A percentile compares a stretch with the other conserved stretches of the same genome.
Conservation (phyloP, 2,113 vertebrate genomes). For the Synchiropus splendidus region DNA sequence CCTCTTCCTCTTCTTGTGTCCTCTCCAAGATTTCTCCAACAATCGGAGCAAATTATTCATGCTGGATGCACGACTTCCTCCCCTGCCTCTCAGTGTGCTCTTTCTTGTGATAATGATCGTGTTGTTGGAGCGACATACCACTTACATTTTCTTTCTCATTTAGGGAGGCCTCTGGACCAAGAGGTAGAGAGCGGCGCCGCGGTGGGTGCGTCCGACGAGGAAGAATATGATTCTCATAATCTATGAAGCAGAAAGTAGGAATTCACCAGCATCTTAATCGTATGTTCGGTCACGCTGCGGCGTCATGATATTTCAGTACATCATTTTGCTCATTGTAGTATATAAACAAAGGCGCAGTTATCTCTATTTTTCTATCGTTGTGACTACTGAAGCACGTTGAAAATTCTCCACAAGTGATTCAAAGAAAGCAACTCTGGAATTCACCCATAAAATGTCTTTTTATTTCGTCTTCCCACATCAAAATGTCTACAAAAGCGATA, state of each 20-base stretch:
- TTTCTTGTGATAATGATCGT: conserved; percentile 63
- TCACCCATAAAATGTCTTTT: conserved; percentile 78
- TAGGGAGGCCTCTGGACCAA: conserved; percentile 68
- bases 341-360: too few relatives aligned
- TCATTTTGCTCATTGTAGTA: too few relatives aligned
- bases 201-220: conserved; percentile 36
- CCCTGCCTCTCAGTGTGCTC: conserved; percentile 55
- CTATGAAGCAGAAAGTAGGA: too few relatives aligned
- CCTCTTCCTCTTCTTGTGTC: conserved; percentile 59
- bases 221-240: conserved; percentile 20
- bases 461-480: conserved; percentile 79
- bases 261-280: too few relatives aligned
- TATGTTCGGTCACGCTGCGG: too few relatives aligned
- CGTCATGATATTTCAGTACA: too few relatives aligned
- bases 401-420: too few relatives aligned
- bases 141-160: conserved; percentile 72
- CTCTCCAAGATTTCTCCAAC: conserved; percentile 63
- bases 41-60: conserved; percentile 72
- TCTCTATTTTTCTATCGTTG: too few relatives aligned
- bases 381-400: too few relatives aligned
- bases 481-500: conserved; percentile 95
- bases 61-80: conserved; percentile 50
- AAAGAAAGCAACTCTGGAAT: conserved; percentile 65
- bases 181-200: conserved; percentile 47
- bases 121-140: conserved; percentile 48